Evolutionary conservation across 2,113 vertebrate genomes (phyloP).

Genomic region (Lophura nycthemera): DNA sequence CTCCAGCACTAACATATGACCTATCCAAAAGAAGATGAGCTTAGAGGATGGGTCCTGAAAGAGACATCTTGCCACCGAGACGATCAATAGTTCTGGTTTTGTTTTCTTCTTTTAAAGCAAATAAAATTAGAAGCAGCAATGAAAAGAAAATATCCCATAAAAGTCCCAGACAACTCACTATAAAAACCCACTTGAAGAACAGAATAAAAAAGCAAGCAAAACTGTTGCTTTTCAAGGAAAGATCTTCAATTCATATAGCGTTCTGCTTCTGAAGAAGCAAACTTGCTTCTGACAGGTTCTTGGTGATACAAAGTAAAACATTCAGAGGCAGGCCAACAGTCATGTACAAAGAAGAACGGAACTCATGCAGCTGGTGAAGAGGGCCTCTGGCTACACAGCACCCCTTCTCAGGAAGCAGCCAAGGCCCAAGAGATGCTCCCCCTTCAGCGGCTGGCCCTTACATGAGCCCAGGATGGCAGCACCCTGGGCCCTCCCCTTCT

Average conservation of each 20-base stretch:
- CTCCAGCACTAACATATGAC: slow-evolving; percentile 64
- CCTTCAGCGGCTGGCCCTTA: too few species aligned
- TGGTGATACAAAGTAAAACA: too few species aligned
- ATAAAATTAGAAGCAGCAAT: background rate
- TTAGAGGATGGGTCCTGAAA: background rate
- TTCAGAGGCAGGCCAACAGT: too few species aligned
- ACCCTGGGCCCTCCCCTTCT: too few species aligned
- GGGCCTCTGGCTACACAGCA: too few species aligned
- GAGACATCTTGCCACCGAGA: background rate
- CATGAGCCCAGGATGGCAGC: too few species aligned
- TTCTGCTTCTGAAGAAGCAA: too few species aligned
- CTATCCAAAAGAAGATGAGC: slow-evolving; percentile 64
- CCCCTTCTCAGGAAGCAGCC: too few species aligned
- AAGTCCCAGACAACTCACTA: background rate
- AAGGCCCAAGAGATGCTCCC: too few species aligned
- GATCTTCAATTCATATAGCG: background rate
- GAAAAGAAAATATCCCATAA: background rate
- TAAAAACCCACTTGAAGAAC: background rate
- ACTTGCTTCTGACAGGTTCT: too few species aligned
- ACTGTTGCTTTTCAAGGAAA: background rate
- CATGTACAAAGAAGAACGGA: too few species aligned
- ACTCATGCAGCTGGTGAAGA: too few species aligned
- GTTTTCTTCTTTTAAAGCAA: background rate
- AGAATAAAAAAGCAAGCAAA: background rate
- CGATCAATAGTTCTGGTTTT: background rate